Conservation (phyloP, 2,113 vertebrate genomes). For the Rhea pennata region DNA sequence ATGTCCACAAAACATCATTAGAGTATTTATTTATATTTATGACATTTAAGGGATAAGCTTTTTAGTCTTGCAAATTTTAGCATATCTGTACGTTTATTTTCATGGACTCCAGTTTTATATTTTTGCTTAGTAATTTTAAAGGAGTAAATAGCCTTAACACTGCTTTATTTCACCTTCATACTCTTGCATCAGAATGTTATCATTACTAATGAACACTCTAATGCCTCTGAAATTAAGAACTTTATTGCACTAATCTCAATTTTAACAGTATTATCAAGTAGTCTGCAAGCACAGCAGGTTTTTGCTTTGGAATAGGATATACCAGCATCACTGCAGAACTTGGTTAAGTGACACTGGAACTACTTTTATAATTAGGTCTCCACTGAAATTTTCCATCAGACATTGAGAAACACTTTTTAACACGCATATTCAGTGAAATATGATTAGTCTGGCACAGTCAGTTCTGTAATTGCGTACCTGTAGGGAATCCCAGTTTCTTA, state of each 20-base stretch:
- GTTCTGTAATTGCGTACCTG: neutral
- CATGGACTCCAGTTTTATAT: neutral
- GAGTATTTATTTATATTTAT: neutral
- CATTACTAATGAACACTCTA: neutral
- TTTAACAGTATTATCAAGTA: neutral
- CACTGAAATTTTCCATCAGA: neutral
- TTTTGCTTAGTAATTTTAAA: neutral
- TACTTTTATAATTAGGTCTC: conserved; percentile 16
- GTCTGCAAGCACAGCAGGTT: neutral
- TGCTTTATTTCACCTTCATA: neutral
- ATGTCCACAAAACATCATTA: neutral
- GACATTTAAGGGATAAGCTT: neutral
- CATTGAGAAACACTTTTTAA: neutral
- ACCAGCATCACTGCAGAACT: neutral
- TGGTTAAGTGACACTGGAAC: neutral
- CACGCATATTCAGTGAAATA: neutral
- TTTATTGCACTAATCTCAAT: neutral
- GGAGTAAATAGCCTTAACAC: neutral
- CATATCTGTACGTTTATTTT: neutral
- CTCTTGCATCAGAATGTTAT: neutral
- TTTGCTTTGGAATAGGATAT: neutral
- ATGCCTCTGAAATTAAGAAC: neutral
- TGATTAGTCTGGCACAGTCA: neutral
- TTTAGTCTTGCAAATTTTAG: neutral
- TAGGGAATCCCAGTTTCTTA: neutral